phyloP scores from a whole-genome alignment of 2,888 invertebrate species.

The Luperina nickerlii region DNA sequence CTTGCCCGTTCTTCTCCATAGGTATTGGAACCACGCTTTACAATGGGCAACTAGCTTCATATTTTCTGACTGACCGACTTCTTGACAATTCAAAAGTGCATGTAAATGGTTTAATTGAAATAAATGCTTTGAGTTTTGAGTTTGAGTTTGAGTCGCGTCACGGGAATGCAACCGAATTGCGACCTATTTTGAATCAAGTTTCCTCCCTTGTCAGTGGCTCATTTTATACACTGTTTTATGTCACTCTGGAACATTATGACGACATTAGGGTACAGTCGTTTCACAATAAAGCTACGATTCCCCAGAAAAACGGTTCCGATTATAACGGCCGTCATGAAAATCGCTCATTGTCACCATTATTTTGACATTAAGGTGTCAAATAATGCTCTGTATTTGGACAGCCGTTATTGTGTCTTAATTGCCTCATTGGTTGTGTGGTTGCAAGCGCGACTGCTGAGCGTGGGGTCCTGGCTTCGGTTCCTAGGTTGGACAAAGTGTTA shows the following conservation, averaged over 20 bases:
- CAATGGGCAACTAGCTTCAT: too few species aligned
- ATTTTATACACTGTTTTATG: neutral
- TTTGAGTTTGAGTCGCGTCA: neutral
- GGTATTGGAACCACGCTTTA: too few species aligned
- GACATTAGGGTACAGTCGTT: neutral
- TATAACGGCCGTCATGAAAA: neutral
- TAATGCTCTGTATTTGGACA: neutral
- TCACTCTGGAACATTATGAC: neutral
- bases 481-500: too few species aligned
- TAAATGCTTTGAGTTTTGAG: too few species aligned
- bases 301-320: neutral
- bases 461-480: too few species aligned
- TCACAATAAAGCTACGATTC: neutral
- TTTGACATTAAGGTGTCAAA: neutral
- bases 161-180: neutral
- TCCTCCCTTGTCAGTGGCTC: neutral
- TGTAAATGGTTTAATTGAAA: too few species aligned
- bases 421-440: too few species aligned
- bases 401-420: too few species aligned
- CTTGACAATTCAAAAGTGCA: too few species aligned
- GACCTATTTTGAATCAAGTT: neutral
- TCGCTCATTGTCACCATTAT: neutral
- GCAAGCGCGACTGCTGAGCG: too few species aligned
- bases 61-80: too few species aligned
- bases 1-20: too few species aligned